A percentile compares a stretch with the other conserved stretches of the same genome.
Evolutionary conservation across 2,113 vertebrate species (phyloP).

Genomic region (Gobio gobio): DNA sequence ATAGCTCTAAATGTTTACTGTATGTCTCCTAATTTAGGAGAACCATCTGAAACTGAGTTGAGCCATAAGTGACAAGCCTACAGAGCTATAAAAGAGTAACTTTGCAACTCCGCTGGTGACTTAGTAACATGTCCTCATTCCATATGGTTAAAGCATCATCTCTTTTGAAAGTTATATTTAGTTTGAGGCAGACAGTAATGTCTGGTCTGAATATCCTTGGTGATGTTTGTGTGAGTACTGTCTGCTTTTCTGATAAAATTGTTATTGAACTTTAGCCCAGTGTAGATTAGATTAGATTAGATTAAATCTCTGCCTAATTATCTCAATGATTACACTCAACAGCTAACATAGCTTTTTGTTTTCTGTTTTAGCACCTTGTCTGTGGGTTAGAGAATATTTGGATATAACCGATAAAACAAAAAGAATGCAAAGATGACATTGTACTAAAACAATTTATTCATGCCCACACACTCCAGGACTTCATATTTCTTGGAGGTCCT

Average conservation of each 20-base stretch:
- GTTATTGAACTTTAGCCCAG: slow-evolving; percentile 27
- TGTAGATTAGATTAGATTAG: slow-evolving; percentile 41
- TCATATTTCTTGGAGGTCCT: background rate
- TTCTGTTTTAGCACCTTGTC: background rate
- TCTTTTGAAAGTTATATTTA: background rate
- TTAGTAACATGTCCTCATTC: slow-evolving; percentile 10
- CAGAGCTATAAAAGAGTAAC: background rate
- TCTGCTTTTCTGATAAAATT: slow-evolving; percentile 26
- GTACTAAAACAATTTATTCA: background rate
- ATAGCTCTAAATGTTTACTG: background rate
- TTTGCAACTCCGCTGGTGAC: background rate
- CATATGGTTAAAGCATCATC: background rate
- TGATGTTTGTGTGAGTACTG: background rate
- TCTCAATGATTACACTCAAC: slow-evolving; percentile 31
- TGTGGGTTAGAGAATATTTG: background rate
- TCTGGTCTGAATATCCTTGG: background rate
- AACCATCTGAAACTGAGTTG: background rate
- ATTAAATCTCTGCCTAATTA: slow-evolving; percentile 35
- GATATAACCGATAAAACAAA: slow-evolving; percentile 4
- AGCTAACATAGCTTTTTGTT: slow-evolving; percentile 15
- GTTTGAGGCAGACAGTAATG: background rate
- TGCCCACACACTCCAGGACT: background rate
- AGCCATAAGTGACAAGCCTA: background rate
- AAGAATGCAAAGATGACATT: background rate
- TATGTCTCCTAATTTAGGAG: background rate